phyloP scores from a whole-genome alignment of 2,797 vertebrate species.

The Luscinia megarhynchos region DNA sequence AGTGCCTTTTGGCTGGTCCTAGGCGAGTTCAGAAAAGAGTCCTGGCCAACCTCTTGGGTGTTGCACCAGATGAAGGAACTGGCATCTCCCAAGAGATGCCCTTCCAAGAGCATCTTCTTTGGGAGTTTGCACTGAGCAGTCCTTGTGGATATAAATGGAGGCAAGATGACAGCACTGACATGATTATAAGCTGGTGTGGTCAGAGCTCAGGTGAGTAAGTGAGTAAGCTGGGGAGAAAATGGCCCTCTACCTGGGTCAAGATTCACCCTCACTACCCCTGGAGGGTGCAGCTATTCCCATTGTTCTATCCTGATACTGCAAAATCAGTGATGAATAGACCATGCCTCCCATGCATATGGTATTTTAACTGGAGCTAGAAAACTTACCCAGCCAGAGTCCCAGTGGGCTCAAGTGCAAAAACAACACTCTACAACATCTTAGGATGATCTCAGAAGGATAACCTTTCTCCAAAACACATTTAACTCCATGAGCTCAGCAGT shows the following conservation, averaged over 20 bases:
- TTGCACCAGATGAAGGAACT: not conserved
- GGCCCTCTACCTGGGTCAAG: not conserved
- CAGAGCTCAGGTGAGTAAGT: not conserved
- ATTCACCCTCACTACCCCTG: not conserved
- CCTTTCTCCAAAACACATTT: not conserved
- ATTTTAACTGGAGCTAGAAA: not conserved
- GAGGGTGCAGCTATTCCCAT: not conserved
- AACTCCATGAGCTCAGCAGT: not conserved
- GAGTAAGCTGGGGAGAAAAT: not conserved
- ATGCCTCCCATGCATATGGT: rapidly evolving
- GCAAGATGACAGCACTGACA: not conserved
- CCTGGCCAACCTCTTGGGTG: rapidly evolving
- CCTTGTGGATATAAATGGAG: not conserved
- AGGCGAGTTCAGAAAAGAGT: not conserved
- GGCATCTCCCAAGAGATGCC: not conserved
- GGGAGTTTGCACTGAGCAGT: not conserved
- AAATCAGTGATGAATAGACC: not conserved
- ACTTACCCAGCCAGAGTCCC: not conserved
- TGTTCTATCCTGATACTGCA: not conserved
- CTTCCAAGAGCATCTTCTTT: not conserved
- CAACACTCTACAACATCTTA: not conserved
- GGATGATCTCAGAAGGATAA: not conserved
- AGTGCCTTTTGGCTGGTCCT: not conserved
- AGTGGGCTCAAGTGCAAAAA: not conserved
- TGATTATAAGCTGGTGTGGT: not conserved